Evolutionary conservation across 2,797 vertebrate species (phyloP).

Genomic region (Xiphophorus birchmanni): DNA sequence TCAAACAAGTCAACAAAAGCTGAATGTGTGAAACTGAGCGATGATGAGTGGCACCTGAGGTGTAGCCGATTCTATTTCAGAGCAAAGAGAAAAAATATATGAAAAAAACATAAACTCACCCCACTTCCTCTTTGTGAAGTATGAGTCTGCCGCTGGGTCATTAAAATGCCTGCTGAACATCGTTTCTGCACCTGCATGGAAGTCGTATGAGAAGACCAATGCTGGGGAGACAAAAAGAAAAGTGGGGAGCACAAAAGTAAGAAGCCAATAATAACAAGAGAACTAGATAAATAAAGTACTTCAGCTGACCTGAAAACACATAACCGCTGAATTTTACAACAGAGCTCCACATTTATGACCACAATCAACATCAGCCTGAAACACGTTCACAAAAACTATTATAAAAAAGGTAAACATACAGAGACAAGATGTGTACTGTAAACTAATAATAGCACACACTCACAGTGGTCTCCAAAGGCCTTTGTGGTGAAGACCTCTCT

Average conservation of each 20-base stretch:
- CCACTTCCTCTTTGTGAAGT: conserved; percentile 99
- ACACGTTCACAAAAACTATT: not conserved
- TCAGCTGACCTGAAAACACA: not conserved
- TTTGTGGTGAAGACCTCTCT: conserved; percentile 99
- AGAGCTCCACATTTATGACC: not conserved
- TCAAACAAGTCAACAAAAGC: conserved; percentile 19
- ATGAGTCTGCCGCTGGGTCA: conserved; percentile 94
- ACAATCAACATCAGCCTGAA: not conserved
- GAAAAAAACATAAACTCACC: conserved; percentile 81
- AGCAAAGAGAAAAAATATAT: not conserved
- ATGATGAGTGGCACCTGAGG: rapidly evolving
- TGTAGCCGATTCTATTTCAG: conserved; percentile 36
- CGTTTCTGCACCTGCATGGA: conserved; percentile 97
- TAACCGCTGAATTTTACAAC: not conserved
- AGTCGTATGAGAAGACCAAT: conserved; percentile 98
- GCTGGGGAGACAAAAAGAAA: conserved; percentile 76
- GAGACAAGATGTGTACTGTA: not conserved
- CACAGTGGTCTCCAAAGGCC: conserved; percentile 98
- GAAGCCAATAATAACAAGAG: not conserved
- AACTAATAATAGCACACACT: conserved; percentile 57
- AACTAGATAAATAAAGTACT: not conserved
- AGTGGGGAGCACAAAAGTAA: not conserved
- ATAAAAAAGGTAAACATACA: not conserved
- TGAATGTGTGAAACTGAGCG: conserved; percentile 25
- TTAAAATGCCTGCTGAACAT: conserved; percentile 99